phyloP scores from a whole-genome alignment of 2,797 vertebrate species.

The Acanthis flammea region DNA sequence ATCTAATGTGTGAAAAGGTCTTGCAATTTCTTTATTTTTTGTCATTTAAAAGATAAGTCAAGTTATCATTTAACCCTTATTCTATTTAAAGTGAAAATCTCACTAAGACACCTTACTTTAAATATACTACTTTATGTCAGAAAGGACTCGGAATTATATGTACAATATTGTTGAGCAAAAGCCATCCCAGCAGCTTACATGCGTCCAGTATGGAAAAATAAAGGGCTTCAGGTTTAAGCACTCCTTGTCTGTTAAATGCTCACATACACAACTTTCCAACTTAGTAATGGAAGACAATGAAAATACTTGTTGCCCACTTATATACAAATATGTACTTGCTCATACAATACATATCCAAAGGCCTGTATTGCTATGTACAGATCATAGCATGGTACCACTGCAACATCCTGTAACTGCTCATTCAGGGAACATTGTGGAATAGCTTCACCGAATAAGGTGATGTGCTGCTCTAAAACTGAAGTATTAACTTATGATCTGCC shows the following conservation, averaged over 20 bases:
- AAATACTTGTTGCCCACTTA: slow-evolving; percentile 18
- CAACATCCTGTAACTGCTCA: neutral
- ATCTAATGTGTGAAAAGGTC: slow-evolving; percentile 87
- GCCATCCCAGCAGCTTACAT: neutral
- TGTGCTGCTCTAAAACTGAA: neutral
- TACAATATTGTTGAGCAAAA: slow-evolving; percentile 22
- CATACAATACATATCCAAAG: neutral
- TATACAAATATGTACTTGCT: neutral
- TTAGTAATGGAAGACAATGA: neutral
- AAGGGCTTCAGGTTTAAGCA: slow-evolving; percentile 29
- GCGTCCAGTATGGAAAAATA: slow-evolving; percentile 15
- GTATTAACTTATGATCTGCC: neutral
- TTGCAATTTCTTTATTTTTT: slow-evolving; percentile 89
- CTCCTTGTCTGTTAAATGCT: neutral
- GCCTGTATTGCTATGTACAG: neutral
- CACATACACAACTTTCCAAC: slow-evolving; percentile 33
- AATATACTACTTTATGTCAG: slow-evolving; percentile 65
- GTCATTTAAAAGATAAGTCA: slow-evolving; percentile 85
- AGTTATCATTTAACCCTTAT: slow-evolving; percentile 85
- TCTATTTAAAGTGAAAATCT: slow-evolving; percentile 75
- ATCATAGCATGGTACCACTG: neutral
- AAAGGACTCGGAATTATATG: slow-evolving; percentile 55
- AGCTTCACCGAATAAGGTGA: neutral
- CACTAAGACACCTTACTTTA: slow-evolving; percentile 68
- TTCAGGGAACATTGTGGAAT: neutral